Evolutionary conservation across 2,888 invertebrate species (phyloP).

Genomic region (Xestobium rufovillosum): DNA sequence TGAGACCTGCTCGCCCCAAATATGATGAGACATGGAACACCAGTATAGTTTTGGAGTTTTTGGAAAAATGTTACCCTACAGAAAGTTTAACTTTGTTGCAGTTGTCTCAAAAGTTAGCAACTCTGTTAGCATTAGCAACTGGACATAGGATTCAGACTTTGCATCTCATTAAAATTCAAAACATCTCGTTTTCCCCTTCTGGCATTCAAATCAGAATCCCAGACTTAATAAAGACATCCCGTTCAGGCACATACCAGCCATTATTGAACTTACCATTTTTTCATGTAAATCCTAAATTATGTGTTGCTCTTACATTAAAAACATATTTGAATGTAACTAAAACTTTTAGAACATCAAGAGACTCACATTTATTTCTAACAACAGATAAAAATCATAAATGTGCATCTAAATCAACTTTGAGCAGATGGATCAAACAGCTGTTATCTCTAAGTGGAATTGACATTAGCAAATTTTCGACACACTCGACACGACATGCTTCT

Average conservation of each 20-base stretch:
- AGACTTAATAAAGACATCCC: constrained; percentile 14
- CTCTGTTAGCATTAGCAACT: constrained; percentile 20
- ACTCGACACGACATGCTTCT: constrained; percentile 25
- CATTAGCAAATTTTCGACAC: constrained; percentile 20
- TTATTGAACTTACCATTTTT: constrained; percentile 18
- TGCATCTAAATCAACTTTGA: constrained; percentile 21
- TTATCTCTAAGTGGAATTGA: constrained; percentile 22
- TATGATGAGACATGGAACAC: constrained; percentile 22
- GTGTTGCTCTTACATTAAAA: constrained; percentile 14
- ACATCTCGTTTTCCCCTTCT: constrained; percentile 11
- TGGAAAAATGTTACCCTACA: constrained; percentile 16
- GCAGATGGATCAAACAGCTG: constrained; percentile 23
- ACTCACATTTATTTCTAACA: constrained; percentile 15
- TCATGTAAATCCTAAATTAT: constrained; percentile 10
- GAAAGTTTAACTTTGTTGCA: constrained; percentile 12
- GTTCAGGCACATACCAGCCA: constrained; percentile 14
- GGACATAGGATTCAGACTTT: constrained; percentile 22
- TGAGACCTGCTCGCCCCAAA: constrained; percentile 18
- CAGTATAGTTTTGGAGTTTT: constrained; percentile 18
- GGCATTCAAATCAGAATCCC: constrained; percentile 19
- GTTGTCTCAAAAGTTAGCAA: constrained; percentile 18
- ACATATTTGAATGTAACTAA: constrained; percentile 15
- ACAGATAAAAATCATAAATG: constrained; percentile 19
- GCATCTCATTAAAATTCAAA: constrained; percentile 10
- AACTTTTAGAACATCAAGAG: constrained; percentile 6